Base-by-base conservation (phyloP, 35 echinoderm and acorn worm genomes). In the Eucidaris tribuloides region DNA sequence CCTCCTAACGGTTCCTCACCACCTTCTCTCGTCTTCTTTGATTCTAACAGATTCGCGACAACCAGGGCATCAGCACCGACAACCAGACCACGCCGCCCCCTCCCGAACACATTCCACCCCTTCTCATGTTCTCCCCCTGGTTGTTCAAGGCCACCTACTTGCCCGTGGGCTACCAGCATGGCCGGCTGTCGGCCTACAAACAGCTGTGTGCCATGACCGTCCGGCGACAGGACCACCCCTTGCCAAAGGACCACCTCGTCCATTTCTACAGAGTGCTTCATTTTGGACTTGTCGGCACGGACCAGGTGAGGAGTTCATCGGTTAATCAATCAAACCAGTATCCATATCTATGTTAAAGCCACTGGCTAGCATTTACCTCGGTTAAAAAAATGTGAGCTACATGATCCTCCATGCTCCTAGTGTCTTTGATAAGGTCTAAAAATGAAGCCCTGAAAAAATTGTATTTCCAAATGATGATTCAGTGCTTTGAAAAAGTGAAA, bases 41-140 rank as follows among this genome's bases (percentile, higher is more conserved):
- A 20, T 80, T 66, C 40, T 19, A 9, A 18, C 48, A 94, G 96
- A 90, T 99, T 46, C 52, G 96, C 7, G 96, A 99, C 58, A 99
- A 99, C 50, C 96, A 93, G 33, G 96, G 90, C 7, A 93, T 99
- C 40, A 90, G 82, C 70, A 82, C 87, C 2, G 91, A 99, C 76
- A 99, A 99, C 83, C 86, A 90, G 87, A 93, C 79, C 24, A 99
- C 96, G 46, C 96, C 96, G 42, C 96, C 96, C 32, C 96, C 96
- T 27, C 96, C 96, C 20, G 90, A 90, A 46, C 86, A 93, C 87
- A 92, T 99, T 86, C 96, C 90, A 90, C 95, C 90, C 35, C 95
- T 93, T 15, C 79, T 77, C 30, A 64, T 93, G 44, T 81, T 98
- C 38, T 89, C 95, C 24, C 90, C 95, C 2, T 98, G 95, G 95